Evolutionary conservation across 2,797 vertebrate genomes (phyloP), one percentile per base, ranked within the genome.

Genomic region (Lophius americanus): DNA sequence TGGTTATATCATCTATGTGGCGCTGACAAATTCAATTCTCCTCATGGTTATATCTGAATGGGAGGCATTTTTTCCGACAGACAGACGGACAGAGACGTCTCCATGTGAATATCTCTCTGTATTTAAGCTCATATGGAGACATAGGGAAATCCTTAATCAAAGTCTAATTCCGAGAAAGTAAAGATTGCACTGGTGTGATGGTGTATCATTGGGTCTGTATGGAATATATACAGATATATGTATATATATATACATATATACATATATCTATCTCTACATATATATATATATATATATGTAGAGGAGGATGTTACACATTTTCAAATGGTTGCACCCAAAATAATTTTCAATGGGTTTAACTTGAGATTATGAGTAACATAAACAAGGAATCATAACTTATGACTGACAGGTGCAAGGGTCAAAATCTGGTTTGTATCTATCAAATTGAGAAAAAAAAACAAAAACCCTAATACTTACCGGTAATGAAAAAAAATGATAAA

Each of bases 351-450:
- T 80, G 65, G 38, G 63, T 76, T 87, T 75, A 68, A 82, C 85
- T 79, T 83, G 73, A 81, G 60, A 86, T 87, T 83, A 78, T 73
- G 70, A 84, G 82, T 80, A 88, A 88, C 76, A 88, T 72, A 83
- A 86, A 85, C 68, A 82, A 87, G 81, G 85, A 86, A 70, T 79
- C 56, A 48, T 78, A 87, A 89, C 87, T 88, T 90, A 92, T 83
- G 82, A 81, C 79, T 60, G 68, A 81, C 79, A 68, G 72, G 84
- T 75, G 83, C 86, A 89, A 81, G 75, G 88, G 89, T 89, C 88
- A 88, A 83, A 89, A 88, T 89, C 88, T 92, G 87, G 82, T 85
- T 90, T 82, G 79, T 82, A 87, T 90, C 86, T 68, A 86, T 91
- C 87, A 89, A 85, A 86, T 37, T 42, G 67, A 81, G 51, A 35